phyloP scores from a whole-genome alignment of 2,888 invertebrate species.

The Alsophila aescularia region DNA sequence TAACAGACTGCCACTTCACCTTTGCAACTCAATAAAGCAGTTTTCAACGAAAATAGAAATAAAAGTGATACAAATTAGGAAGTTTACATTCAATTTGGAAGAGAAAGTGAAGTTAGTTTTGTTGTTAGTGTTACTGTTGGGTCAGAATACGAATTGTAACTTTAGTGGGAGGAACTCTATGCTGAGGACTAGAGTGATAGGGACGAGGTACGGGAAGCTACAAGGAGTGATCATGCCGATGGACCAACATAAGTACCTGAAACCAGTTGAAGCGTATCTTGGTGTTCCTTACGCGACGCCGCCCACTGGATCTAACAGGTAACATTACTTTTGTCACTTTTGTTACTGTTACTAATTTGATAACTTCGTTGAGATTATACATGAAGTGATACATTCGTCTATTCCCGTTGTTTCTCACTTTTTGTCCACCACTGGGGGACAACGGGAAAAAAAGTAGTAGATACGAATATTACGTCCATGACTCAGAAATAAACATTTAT shows the following conservation, averaged over 20 bases:
- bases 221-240: slow-evolving; percentile 92
- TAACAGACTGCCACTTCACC: slow-evolving; percentile 75
- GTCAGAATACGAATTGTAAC: slow-evolving; percentile 67
- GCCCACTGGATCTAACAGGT: slow-evolving; percentile 92
- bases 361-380: too few species aligned
- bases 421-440: too few species aligned
- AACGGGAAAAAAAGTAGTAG: too few species aligned
- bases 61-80: slow-evolving; percentile 40
- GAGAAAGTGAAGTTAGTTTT: slow-evolving; percentile 63
- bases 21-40: slow-evolving; percentile 81
- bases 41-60: slow-evolving; percentile 52
- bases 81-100: slow-evolving; percentile 47
- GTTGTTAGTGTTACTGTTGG: slow-evolving; percentile 63
- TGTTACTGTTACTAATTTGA: too few species aligned
- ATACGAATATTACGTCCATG: too few species aligned
- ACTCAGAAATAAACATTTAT: too few species aligned
- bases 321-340: slow-evolving; percentile 28
- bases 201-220: slow-evolving; percentile 92
- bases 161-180: slow-evolving; percentile 86
- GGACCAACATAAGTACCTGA: slow-evolving; percentile 90
- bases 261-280: slow-evolving; percentile 91
- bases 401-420: too few species aligned
- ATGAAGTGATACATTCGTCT: too few species aligned
- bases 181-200: slow-evolving; percentile 91
- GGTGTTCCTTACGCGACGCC: slow-evolving; percentile 95